Base-by-base conservation (phyloP, 2,888 invertebrate genomes). In the Drosophila neoperkinsi region DNA sequence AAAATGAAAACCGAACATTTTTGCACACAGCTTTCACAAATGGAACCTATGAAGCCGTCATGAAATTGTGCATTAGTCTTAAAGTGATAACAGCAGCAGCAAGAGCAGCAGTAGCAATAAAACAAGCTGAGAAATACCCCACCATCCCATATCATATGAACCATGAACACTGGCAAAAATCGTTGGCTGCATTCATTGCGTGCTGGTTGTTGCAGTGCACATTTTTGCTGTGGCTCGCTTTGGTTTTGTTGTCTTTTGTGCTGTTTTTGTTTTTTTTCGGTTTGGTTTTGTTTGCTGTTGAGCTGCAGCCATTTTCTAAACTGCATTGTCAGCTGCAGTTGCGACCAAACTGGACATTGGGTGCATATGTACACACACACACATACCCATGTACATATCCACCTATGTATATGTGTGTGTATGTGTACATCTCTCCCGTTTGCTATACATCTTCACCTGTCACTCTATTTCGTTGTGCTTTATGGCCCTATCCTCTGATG, bases 281-380 rank as follows among this genome's bases (percentile, higher is more conserved):
- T 46, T 46, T 25, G 46, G 25, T 64, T 63, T 55, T 55, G 36
- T 49, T 46, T 43, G 25, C 31, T n/a, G 28, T 28, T 3, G 18
- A 49, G 18, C 38, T 70, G 69, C 66, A 67, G n/a, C 46, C 46
- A 25, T 36, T 36, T 46, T 36, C 66, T 55, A 66, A 67, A 55
- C 67, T 66, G 67, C 70, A 69, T 55, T 51, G 53, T 49, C 57
- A 63, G 56, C 52, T 68, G 63, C 68, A 71, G 43, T 55, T 70
- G 33, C 7, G n/a, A 11, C 28, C 36, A 49, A 46, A 38, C 16
- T 36, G 11, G 25, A 4, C 28, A 28, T 34, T 31, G 50, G 41
- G 30, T 57, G 57, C 52, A 71, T 38, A 11, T 9, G 33, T 28
- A 5, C 25, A 25, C 16, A n/a, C 18, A n/a, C 18, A 10, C 11